Conservation (phyloP, 2,113 vertebrate genomes). For the Pachycephala philippinensis region DNA sequence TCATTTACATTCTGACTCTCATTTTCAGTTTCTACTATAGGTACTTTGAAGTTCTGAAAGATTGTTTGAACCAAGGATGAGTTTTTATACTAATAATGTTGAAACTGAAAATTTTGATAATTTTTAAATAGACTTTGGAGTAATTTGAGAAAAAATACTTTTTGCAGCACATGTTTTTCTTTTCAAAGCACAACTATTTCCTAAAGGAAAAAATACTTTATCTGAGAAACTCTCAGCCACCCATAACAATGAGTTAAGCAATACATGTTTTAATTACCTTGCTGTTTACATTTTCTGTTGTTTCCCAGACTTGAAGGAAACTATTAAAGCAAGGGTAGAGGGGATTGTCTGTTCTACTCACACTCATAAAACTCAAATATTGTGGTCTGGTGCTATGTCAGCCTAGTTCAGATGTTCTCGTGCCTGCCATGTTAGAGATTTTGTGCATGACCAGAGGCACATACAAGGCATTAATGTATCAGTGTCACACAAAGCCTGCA, state of each 20-base stretch:
- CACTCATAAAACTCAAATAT: neutral
- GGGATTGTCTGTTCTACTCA: neutral
- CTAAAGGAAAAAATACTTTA: neutral
- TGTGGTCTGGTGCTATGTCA: neutral
- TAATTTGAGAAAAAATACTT: neutral
- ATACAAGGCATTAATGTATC: neutral
- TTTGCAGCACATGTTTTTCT: neutral
- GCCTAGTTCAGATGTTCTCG: neutral
- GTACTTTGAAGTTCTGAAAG: neutral
- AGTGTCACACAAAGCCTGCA: neutral
- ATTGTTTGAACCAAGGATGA: neutral
- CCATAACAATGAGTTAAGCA: neutral
- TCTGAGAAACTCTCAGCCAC: neutral
- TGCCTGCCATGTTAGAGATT: neutral
- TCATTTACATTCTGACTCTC: neutral
- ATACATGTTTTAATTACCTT: slow-evolving; percentile 14
- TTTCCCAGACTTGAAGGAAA: slow-evolving; percentile 16
- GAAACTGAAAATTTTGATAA: neutral
- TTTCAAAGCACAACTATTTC: neutral
- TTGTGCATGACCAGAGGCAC: neutral
- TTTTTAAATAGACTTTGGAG: neutral
- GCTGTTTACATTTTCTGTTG: neutral
- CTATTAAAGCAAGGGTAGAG: neutral
- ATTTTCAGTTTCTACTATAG: neutral
- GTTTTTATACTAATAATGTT: neutral